Conservation (phyloP, 1,140 invertebrate species). For the Danaus plexippus region DNA sequence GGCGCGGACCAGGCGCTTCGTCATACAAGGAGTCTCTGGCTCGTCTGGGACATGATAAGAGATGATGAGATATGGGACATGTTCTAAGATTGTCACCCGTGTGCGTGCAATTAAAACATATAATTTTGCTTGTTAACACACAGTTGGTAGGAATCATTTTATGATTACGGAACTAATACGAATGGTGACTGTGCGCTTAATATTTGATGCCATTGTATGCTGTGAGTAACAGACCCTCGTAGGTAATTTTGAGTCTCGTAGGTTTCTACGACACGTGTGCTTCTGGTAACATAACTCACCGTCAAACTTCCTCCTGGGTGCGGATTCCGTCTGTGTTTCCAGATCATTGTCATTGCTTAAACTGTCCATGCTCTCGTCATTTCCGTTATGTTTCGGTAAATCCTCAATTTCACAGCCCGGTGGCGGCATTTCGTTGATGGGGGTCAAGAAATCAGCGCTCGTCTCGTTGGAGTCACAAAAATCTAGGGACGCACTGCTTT, state of each 20-base stretch:
- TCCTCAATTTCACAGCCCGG: slow-evolving; percentile 63
- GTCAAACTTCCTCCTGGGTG: slow-evolving; percentile 45
- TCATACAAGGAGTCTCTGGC: slow-evolving; percentile 39
- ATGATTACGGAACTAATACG: too few species aligned
- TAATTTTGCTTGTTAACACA: too few species aligned
- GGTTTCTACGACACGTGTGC: too few species aligned
- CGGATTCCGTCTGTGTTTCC: slow-evolving; percentile 61
- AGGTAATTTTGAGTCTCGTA: too few species aligned
- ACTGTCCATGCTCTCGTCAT: slow-evolving; percentile 56
- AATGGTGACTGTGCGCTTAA: too few species aligned
- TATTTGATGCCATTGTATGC: too few species aligned
- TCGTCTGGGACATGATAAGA: slow-evolving; percentile 31
- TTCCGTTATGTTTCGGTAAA: slow-evolving; percentile 55
- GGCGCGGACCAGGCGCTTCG: slow-evolving; percentile 36
- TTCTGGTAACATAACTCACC: slow-evolving; percentile 26
- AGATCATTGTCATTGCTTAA: slow-evolving; percentile 60
- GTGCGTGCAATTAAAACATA: too few species aligned
- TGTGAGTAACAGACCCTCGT: too few species aligned
- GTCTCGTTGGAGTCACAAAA: slow-evolving; percentile 70
- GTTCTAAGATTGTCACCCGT: too few species aligned
- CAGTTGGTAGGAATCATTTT: too few species aligned
- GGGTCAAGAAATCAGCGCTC: slow-evolving; percentile 68
- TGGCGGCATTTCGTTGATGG: slow-evolving; percentile 69
- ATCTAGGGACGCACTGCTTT: slow-evolving; percentile 62
- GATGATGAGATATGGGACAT: too few species aligned